A percentile compares a stretch with the other conserved stretches of the same genome.
These are phyloP conservation scores for Drosophila hydei DNA, from an alignment of 1,140 invertebrate genomes.

Conservation along the genomic window DNA sequence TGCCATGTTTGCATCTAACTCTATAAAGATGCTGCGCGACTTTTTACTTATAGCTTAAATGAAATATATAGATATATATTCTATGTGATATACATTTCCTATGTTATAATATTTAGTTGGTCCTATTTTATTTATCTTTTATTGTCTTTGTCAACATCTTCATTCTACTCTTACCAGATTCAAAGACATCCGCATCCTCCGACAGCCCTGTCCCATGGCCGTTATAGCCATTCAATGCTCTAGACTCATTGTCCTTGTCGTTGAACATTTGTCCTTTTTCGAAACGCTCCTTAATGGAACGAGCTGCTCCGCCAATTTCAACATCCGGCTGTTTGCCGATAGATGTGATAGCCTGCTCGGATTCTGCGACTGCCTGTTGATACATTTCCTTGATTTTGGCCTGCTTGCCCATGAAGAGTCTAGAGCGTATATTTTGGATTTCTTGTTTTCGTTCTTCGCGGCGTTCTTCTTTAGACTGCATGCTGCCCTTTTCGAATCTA, in stretches of 20 bases:
- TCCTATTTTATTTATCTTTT: too few species aligned
- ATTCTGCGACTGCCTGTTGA: constrained; percentile 93
- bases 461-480: constrained; percentile 87
- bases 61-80: too few species aligned
- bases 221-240: constrained; percentile 1
- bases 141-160: too few species aligned
- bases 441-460: constrained; percentile 94
- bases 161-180: constrained; percentile 88
- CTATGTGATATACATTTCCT: too few species aligned
- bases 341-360: constrained; percentile 87
- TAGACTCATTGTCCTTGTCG: constrained; percentile 48
- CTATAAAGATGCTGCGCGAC: constrained; percentile 92
- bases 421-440: constrained; percentile 92
- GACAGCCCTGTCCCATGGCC: constrained; percentile 12
- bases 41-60: constrained; percentile 91
- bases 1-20: constrained; percentile 89
- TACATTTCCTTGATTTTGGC: constrained; percentile 96
- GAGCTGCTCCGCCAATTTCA: constrained; percentile 87
- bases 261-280: constrained; percentile 89
- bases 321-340: constrained; percentile 86
- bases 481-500: constrained; percentile 89
- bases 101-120: too few species aligned
- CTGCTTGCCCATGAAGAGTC: constrained; percentile 94
- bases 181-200: constrained; percentile 92
- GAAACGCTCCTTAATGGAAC: constrained; percentile 91